These are phyloP conservation scores for Neuroterus valhalla DNA, from an alignment of 1,140 invertebrate genomes.

Conservation along the genomic window DNA sequence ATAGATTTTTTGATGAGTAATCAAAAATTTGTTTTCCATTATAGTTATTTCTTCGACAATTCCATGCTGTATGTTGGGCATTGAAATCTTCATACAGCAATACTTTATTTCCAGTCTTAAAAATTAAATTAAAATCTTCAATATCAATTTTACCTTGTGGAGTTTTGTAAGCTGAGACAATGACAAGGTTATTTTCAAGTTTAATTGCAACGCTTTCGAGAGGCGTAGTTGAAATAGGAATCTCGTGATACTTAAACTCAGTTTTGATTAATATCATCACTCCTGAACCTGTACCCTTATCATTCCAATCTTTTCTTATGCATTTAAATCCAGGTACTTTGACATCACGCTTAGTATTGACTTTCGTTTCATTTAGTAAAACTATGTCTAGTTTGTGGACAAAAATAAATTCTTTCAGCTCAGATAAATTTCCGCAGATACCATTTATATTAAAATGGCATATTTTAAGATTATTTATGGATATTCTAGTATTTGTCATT, in stretches of 20 bases:
- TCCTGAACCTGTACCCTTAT: background rate
- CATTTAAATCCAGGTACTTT: background rate
- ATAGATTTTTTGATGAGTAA: constrained; percentile 22
- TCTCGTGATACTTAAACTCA: background rate
- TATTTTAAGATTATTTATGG: too few species aligned
- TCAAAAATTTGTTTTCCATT: constrained; percentile 38
- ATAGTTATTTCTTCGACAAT: constrained; percentile 33
- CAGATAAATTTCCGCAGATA: background rate
- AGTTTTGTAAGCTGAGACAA: background rate
- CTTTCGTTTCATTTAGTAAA: background rate
- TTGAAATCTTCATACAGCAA: constrained; percentile 36
- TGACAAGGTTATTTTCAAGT: background rate
- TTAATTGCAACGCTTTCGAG: background rate
- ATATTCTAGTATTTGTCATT: too few species aligned
- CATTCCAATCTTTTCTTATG: background rate
- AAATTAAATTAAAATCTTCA: constrained; percentile 23
- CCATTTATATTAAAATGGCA: background rate
- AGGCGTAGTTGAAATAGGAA: background rate
- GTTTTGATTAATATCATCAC: background rate
- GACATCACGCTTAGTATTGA: background rate
- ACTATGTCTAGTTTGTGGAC: background rate
- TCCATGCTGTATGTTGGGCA: constrained; percentile 32
- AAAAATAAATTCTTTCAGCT: background rate
- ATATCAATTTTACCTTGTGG: constrained; percentile 31
- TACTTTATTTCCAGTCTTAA: constrained; percentile 2